These are phyloP conservation scores for Phycodurus eques DNA, from an alignment of 2,113 vertebrate genomes.

Conservation along the genomic window DNA sequence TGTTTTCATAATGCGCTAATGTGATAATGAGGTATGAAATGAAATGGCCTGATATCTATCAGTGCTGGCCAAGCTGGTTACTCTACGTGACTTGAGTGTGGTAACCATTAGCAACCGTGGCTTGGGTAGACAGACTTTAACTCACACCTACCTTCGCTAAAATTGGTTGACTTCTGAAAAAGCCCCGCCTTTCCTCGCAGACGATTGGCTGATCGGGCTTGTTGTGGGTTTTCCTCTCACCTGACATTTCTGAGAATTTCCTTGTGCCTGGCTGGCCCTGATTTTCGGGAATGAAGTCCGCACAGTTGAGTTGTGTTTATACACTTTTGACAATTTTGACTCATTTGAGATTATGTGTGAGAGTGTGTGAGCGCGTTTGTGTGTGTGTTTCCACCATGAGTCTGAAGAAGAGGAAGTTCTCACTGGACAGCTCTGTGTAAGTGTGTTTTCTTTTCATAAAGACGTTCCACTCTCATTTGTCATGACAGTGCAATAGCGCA, in stretches of 20 bases:
- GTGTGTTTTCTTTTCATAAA: conserved; percentile 23
- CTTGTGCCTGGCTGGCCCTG: neutral
- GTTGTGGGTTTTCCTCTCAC: neutral
- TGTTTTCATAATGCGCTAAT: neutral
- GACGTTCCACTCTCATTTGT: neutral
- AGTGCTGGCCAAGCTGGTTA: conserved; percentile 29
- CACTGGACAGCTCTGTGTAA: conserved; percentile 68
- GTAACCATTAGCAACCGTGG: conserved; percentile 10
- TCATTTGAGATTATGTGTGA: neutral
- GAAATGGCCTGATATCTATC: conserved; percentile 33
- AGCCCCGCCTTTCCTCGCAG: neutral
- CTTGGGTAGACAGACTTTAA: neutral
- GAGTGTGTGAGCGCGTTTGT: neutral
- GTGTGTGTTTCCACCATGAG: conserved; percentile 42
- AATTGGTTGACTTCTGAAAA: conserved; percentile 15
- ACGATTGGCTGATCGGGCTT: conserved; percentile 25
- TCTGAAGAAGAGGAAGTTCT: conserved; percentile 49
- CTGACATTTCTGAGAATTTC: neutral
- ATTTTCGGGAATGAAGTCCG: conserved; percentile 1
- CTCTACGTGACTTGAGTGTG: neutral
- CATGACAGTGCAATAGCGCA: neutral
- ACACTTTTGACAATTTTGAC: neutral
- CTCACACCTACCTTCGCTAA: neutral
- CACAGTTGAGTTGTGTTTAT: neutral
- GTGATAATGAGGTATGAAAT: neutral